A percentile compares a stretch with the other conserved stretches of the same genome.
Evolutionary conservation across 1,140 invertebrate species (phyloP).

Genomic region (Drosophila asahinai): DNA sequence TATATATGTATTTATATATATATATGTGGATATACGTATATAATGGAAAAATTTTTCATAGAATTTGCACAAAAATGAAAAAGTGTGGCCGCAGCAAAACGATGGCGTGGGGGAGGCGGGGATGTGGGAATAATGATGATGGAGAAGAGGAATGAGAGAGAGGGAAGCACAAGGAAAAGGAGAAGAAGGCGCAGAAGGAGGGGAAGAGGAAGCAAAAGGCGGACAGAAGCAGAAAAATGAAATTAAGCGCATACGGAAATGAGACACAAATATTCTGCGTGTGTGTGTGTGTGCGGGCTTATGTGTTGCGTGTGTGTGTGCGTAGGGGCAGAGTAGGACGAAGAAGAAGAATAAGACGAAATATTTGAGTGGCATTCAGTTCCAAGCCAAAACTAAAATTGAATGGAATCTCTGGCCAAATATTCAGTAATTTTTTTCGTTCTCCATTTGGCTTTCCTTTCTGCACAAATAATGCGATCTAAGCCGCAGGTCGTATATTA

Average conservation of each 20-base stretch:
- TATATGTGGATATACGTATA: slow-evolving; percentile 45
- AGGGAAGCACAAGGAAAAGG: not conserved
- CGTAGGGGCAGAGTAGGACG: not conserved
- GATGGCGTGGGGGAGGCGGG: slow-evolving; percentile 1
- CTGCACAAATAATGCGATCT: slow-evolving; percentile 58
- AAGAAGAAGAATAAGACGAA: slow-evolving; percentile 30
- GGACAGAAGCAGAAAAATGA: slow-evolving; percentile 68
- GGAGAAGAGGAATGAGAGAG: slow-evolving; percentile 39
- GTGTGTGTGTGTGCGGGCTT: slow-evolving; percentile 47
- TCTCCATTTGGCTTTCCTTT: slow-evolving; percentile 16
- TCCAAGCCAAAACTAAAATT: slow-evolving; percentile 61
- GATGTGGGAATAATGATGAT: slow-evolving; percentile 56
- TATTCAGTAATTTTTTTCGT: slow-evolving; percentile 24
- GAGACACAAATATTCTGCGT: slow-evolving; percentile 73
- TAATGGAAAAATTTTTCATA: slow-evolving; percentile 85
- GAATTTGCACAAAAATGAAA: slow-evolving; percentile 85
- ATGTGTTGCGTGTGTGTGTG: slow-evolving; percentile 47
- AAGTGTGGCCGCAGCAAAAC: slow-evolving; percentile 63
- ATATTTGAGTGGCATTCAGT: slow-evolving; percentile 73
- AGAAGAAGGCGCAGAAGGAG: not conserved
- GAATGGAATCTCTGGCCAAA: slow-evolving; percentile 58
- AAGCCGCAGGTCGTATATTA: slow-evolving; percentile 54
- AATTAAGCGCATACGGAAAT: slow-evolving; percentile 83
- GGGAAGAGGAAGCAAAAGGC: slow-evolving; percentile 42
- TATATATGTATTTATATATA: slow-evolving; percentile 19